Conservation (phyloP, 2,888 invertebrate genomes). For the Xylocampa areola region DNA sequence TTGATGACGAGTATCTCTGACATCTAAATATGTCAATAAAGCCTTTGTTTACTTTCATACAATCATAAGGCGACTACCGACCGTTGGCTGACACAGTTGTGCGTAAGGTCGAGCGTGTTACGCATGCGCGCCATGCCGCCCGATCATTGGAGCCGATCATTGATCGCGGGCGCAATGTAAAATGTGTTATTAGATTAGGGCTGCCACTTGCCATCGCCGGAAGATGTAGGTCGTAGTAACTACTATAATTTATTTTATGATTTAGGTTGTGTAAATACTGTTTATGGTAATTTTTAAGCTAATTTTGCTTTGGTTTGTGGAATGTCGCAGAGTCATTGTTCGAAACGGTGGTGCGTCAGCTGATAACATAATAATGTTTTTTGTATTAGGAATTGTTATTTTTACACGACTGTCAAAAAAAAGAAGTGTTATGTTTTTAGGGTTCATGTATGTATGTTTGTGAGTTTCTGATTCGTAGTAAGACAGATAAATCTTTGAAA, state of each 20-base stretch:
- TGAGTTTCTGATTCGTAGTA: too few relatives aligned
- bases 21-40: conserved; percentile 14
- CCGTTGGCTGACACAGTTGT: conserved; percentile 53
- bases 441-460: too few relatives aligned
- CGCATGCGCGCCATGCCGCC: conserved; percentile 51
- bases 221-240: too few relatives aligned
- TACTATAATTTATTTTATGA: too few relatives aligned
- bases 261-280: neutral
- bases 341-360: too few relatives aligned
- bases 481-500: too few relatives aligned
- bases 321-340: neutral
- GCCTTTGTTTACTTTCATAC: conserved; percentile 58
- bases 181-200: conserved; percentile 31
- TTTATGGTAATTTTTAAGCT: neutral
- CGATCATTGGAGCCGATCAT: conserved; percentile 53
- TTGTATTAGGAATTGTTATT: too few relatives aligned
- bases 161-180: conserved; percentile 49
- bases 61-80: conserved; percentile 38
- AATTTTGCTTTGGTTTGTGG: neutral
- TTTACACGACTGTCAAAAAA: too few relatives aligned
- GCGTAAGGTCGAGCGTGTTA: conserved; percentile 45
- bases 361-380: too few relatives aligned
- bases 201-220: conserved; percentile 18
- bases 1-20: neutral
- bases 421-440: too few relatives aligned